Conservation (phyloP, 2,113 vertebrate genomes). For the Gnathonemus longibarbis region DNA sequence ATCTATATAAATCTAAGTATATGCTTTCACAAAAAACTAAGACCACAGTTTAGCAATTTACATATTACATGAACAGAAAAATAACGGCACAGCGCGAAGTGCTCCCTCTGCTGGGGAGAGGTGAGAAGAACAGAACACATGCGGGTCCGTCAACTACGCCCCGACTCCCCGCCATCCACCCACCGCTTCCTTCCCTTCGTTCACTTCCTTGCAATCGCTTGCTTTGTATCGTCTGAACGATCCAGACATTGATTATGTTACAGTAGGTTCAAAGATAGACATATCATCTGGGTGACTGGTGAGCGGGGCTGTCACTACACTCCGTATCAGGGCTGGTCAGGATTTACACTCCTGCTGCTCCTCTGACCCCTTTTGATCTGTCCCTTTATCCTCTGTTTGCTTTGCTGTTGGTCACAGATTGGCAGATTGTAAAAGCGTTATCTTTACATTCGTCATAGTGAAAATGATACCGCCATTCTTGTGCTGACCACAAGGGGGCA, state of each 20-base stretch:
- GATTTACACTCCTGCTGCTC: neutral
- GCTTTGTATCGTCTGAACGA: neutral
- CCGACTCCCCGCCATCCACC: neutral
- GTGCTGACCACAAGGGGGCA: neutral
- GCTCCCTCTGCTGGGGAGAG: slow-evolving; percentile 36
- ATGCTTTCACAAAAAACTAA: slow-evolving; percentile 47
- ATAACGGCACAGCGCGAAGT: slow-evolving; percentile 3
- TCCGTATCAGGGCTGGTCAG: neutral
- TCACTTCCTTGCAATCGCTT: neutral
- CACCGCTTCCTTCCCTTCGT: neutral
- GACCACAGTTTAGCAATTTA: slow-evolving; percentile 41
- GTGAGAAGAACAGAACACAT: neutral
- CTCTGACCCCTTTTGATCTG: neutral
- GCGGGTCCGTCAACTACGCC: neutral
- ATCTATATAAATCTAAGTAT: slow-evolving; percentile 49
- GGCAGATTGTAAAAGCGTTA: slow-evolving; percentile 27
- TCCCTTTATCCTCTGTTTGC: slow-evolving; percentile 13
- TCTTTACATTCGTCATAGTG: slow-evolving; percentile 10
- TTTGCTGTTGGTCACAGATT: slow-evolving; percentile 32
- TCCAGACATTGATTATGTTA: neutral
- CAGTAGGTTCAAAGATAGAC: neutral
- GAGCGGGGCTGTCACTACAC: neutral
- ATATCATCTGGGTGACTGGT: neutral
- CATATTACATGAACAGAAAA: slow-evolving; percentile 40
- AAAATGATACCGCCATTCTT: neutral